Percentiles rank a stretch among this genome's conserved stretches.
phyloP scores from a whole-genome alignment of 2,797 vertebrate genomes.

The Vespertilio murinus region DNA sequence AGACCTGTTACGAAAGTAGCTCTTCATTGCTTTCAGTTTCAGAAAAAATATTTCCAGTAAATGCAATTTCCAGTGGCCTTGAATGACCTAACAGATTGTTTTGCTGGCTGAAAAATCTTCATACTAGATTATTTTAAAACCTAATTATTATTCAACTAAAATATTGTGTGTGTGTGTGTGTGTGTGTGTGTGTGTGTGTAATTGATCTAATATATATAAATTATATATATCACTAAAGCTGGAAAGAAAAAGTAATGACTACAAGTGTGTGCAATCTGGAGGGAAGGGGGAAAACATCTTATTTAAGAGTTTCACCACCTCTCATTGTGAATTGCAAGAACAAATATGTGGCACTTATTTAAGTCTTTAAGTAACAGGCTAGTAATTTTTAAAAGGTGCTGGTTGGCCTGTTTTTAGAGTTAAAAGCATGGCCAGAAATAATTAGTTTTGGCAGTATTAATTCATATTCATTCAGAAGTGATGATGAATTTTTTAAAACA shows the following conservation, averaged over 20 bases:
- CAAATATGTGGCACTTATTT: background rate
- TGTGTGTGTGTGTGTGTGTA: no score
- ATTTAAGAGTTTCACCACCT: background rate
- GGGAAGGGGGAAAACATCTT: background rate
- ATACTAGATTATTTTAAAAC: background rate
- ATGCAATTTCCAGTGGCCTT: background rate
- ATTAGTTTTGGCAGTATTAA: background rate
- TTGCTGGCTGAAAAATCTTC: background rate
- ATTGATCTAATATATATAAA: no score
- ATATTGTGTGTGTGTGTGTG: no score
- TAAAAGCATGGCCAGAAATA: background rate
- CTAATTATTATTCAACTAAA: background rate
- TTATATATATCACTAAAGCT: background rate
- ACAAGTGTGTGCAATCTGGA: background rate
- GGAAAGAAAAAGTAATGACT: background rate
- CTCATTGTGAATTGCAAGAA: background rate
- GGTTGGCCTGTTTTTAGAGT: background rate
- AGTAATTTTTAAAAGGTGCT: background rate
- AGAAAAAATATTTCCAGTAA: background rate
- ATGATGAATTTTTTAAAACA: background rate
- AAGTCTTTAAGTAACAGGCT: background rate
- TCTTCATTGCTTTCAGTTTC: slow-evolving; percentile 16
- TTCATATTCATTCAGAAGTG: background rate
- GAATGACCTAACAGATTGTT: background rate
- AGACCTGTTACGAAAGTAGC: background rate